Evolutionary conservation across 2,888 invertebrate genomes (phyloP), one percentile per base, ranked within the genome.

Genomic region (Halocaridina rubra): DNA sequence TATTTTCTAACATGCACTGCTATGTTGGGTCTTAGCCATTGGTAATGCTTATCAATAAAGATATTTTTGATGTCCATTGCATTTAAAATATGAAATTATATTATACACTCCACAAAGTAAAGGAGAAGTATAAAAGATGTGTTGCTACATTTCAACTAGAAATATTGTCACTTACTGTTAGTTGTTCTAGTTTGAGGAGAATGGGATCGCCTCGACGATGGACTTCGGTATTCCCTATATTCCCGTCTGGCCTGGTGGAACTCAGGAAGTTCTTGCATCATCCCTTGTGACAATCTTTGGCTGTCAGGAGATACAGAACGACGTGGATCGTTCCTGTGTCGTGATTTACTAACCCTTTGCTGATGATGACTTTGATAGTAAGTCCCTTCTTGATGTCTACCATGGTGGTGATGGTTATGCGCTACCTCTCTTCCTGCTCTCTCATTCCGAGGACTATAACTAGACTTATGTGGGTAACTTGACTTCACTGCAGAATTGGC

Each of bases 161-260:
- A n/a, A n/a, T n/a, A n/a, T n/a, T n/a, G n/a, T n/a, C n/a, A n/a
- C 77, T 82, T 71, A 78, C 77, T 78, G 33, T 33, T 69, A 5
- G 59, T 29, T 27, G 30, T 79, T 30, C 32, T 30, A n/a, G 32
- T 32, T 10, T 77, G 27, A 10, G 75, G 72, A 13, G 72, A 81
- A 24, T 77, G 76, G 4, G 77, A 72, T 46, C 75, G 75, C 13
- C 80, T n/a, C 16, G 69, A 69, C 13, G 81, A 80, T 8, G 87
- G 79, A 24, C 84, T 80, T 7, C 88, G 80, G 72, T 88, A 88
- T 53, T 88, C 88, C 22, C 86, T 64, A 80, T 88, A 88, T 29
- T 88, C 85, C 29, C 88, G 30, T 16, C 81, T 74, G 39, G 77
- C 82, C 78, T 86, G 86, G 27, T 71, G 85, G 33, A 74, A 46